Evolutionary conservation across 2,797 vertebrate species (phyloP).

Genomic region (Sandelia bainsii): DNA sequence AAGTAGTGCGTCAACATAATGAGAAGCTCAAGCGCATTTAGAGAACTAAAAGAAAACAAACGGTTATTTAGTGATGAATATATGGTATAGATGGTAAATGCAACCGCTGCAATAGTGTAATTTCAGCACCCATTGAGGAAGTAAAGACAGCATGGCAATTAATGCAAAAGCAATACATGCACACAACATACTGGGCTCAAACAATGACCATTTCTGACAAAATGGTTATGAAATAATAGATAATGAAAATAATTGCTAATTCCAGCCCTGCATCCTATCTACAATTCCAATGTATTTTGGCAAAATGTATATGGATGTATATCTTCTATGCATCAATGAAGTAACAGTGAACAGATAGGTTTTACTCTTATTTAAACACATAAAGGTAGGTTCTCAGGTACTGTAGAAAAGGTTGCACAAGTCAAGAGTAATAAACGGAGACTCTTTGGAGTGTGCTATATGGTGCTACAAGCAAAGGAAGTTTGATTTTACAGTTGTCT

Average conservation of each 20-base stretch:
- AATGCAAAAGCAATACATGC: not conserved
- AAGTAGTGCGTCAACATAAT: not conserved
- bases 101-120: constrained; percentile 19
- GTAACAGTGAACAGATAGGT: not conserved
- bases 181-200: not conserved
- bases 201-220: not conserved
- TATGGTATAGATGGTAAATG: not conserved
- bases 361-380: not conserved
- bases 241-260: not conserved
- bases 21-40: not conserved
- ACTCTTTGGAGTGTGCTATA: not conserved
- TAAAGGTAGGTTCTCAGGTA: too few relatives aligned
- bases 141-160: constrained; percentile 3
- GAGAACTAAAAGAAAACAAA: not conserved
- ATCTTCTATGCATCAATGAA: not conserved
- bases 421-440: not conserved
- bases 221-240: not conserved
- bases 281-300: not conserved
- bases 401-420: constrained; percentile 2
- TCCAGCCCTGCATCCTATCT: not conserved
- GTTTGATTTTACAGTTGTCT: constrained; percentile 3
- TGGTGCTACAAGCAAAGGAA: constrained; percentile 25
- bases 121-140: constrained; percentile 35
- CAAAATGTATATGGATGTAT: not conserved
- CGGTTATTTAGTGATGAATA: not conserved